Conservation (phyloP, 2,888 invertebrate species). For the Trissonchulus sp. region DNA sequence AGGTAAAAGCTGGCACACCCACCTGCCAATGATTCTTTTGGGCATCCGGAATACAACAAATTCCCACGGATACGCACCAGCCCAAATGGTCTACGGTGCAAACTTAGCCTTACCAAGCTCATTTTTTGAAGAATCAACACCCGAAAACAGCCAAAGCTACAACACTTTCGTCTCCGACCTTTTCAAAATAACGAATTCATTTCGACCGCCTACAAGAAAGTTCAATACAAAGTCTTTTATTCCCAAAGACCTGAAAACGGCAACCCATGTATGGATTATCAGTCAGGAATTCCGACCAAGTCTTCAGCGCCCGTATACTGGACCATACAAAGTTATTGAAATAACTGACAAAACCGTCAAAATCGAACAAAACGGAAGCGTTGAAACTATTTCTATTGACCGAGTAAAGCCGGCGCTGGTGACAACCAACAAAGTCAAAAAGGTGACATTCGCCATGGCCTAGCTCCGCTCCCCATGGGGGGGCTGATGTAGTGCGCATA, state of each 20-base stretch:
- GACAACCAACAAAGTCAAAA: too few relatives aligned
- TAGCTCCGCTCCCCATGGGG: too few relatives aligned
- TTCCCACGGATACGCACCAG: neutral
- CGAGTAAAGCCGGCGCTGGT: slow-evolving; percentile 10
- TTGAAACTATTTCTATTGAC: neutral
- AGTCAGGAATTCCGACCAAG: neutral
- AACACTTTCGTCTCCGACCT: too few relatives aligned
- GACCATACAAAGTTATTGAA: neutral
- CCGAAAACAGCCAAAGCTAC: neutral
- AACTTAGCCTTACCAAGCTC: too few relatives aligned
- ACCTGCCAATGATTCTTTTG: neutral
- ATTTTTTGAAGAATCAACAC: neutral
- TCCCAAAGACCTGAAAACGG: neutral
- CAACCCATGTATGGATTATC: neutral
- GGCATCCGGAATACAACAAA: neutral
- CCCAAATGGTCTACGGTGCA: neutral
- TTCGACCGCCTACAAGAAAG: too few relatives aligned
- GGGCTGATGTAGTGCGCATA: too few relatives aligned
- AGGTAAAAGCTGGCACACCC: neutral
- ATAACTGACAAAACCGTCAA: neutral
- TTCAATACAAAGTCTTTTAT: too few relatives aligned
- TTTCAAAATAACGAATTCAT: too few relatives aligned
- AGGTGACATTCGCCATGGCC: too few relatives aligned
- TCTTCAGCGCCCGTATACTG: neutral
- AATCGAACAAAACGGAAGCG: neutral